Evolutionary conservation across 2,888 invertebrate genomes (phyloP), one percentile per base, ranked within the genome.

Genomic region (Cecidostiba fungosa): DNA sequence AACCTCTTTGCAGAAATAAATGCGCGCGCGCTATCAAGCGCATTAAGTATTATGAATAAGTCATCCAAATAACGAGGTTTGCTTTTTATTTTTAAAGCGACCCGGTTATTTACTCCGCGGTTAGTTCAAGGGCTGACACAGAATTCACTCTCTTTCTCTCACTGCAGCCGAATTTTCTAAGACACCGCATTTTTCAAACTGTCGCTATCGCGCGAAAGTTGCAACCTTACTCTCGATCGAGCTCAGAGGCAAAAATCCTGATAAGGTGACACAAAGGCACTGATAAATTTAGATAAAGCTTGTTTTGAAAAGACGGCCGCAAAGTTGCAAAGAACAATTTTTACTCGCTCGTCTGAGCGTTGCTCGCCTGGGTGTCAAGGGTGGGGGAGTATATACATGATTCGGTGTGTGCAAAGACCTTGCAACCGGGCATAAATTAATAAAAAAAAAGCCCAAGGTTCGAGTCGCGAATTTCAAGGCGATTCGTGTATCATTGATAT

Each of bases 251-350:
- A 43, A 43, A 89, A 90, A 89, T 88, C 86, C 87, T 84, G 91
- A 92, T 92, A 92, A 92, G 90, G 87, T 89, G 88, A 87, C 87
- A 89, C 85, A 87, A 87, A 89, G 89, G 87, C 85, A 88, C 90
- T 89, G 92, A 92, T 91, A 91, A 91, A 90, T 90, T 89, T 90
- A 90, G 90, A 91, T 91, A 92, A 91, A 89, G 89, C 87, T 87
- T 87, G 88, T 89, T 90, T 90, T 89, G 89, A 89, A 89, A 89
- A 88, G 87, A 87, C 87, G 88, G 87, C 87, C 88, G 88, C 86
- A 87, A 86, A 85, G 86, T 83, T 84, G 86, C 88, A 88, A 87
- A 85, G 84, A 86, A 87, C 79, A 84, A n/a, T 80, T 81, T 73
- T 32, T 26, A 36, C 74, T n/a, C 54, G 50, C 19, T 29, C 0